Base-by-base conservation (phyloP, 2,888 invertebrate genomes). In the Drosophila colorata region DNA sequence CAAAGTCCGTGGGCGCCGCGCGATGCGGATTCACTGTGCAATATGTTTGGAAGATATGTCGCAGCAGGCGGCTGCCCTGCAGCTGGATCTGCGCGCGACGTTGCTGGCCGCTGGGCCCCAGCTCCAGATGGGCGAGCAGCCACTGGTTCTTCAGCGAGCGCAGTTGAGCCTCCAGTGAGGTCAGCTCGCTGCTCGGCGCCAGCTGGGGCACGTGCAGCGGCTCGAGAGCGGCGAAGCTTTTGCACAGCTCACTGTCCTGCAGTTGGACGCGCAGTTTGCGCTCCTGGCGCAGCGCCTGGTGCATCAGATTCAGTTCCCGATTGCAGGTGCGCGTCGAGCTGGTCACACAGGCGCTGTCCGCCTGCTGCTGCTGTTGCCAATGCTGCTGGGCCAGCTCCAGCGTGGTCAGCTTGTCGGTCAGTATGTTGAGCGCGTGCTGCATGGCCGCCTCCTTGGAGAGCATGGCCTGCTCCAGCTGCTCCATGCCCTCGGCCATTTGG, bases 371-470 rank as follows among this genome's bases (percentile, higher is more conserved):
- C 83, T 97, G 96, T 83, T 98, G 98, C 68, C 98, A 95, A 67
- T 98, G 93, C 67, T 97, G 96, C 9, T 96, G 96, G 33, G 96
- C 95, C 90, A 98, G 95, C 92, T 99, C 98, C 72, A 98, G 91
- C 0, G 95, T 95, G 88, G 97, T 96, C 57, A 99, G 96, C 90
- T 99, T 99, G 6, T 96, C 95, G 90, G 98, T 98, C 18, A 99
- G 93, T 70, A 97, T 96, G 90, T 98, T 98, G 94, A 99, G 95
- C 0, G 98, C 97, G 90, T 98, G 97, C 89, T 98, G 98, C 92
- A 97, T 97, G 90, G 98, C 98, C 92, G 97, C 97, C 91, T 98
- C 97, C 91, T 97, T 98, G 90, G 96, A 95, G 78, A 89, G 90
- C 93, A 98, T 94, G 49, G 95, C 95, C 0, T 96, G 95, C 41